Evolutionary conservation across 2,113 vertebrate species (phyloP), one percentile per base, ranked within the genome.

Genomic region (Ameiurus melas): DNA sequence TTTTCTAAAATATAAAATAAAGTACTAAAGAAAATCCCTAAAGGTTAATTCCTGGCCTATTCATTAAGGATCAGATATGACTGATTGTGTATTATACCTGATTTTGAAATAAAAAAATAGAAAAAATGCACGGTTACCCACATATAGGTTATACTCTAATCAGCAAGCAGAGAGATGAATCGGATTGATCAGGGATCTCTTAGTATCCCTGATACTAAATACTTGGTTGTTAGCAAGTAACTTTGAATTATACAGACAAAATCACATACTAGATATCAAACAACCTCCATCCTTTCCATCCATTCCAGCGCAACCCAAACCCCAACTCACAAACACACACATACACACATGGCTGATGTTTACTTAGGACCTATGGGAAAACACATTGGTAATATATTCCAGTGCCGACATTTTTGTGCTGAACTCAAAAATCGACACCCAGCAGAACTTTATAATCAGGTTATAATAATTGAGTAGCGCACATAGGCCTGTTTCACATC

Each of bases 401-500:
- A 39, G 10, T 39, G 20, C 30, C 14, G 20, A 55, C 17, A 0
- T 20, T 36, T 20, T 81, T 27, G 5, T 53, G 75, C 43, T 51
- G 30, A 39, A 25, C 80, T 83, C 17, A 84, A 12, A 30, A 84
- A 84, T 5, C 25, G 20, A 71, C 3, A 4, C 66, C 64, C 14
- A 4, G 27, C 57, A 77, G 43, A 85, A 39, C 36, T 82, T 20
- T 53, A 75, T 60, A 85, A 73, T 80, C 19, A 10, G 78, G n/a
- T 80, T 80, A 62, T 39, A 55, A 83, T 36, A 75, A 82, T 16
- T 71, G 51, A 71, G 13, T n/a, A 82, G 30, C 16, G 19, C 36
- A 36, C 53, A 70, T 13, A 73, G n/a, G 33, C 43, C 79, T 82
- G 84, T 87, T 89, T 87, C 43, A 77, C 84, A 79, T 39, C 33